Percentiles rank a stretch among this genome's conserved stretches.
These are phyloP conservation scores for Desmodus rotundus DNA, from an alignment of 2,113 vertebrate genomes.

Conservation along the genomic window DNA sequence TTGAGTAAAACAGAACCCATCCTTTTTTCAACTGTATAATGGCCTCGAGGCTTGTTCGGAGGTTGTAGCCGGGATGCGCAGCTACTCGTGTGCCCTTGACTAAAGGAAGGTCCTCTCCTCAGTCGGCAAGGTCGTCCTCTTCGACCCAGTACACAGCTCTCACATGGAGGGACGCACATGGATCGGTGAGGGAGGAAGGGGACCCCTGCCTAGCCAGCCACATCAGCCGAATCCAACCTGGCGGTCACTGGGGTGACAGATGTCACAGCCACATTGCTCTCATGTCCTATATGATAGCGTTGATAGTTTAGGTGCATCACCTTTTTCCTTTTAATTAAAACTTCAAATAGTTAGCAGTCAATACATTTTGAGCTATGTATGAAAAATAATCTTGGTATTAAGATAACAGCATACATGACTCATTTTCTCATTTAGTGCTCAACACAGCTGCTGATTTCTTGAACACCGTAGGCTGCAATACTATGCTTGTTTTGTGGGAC, in stretches of 20 bases:
- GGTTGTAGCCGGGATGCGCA: background rate
- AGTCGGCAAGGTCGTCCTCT: background rate
- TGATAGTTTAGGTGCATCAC: background rate
- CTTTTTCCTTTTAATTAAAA: background rate
- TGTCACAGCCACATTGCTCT: background rate
- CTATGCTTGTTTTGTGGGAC: background rate
- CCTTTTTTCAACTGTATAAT: background rate
- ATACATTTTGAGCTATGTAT: background rate
- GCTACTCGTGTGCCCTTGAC: background rate
- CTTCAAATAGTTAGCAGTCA: background rate
- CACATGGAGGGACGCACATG: background rate
- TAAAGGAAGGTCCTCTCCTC: background rate
- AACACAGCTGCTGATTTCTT: background rate
- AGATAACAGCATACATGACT: background rate
- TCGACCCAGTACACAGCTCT: background rate
- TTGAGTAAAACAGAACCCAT: background rate
- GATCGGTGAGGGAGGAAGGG: background rate
- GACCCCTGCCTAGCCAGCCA: background rate
- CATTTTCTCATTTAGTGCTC: background rate
- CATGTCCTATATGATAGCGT: background rate
- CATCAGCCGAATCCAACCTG: background rate
- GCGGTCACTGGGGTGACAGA: background rate
- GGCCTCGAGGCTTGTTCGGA: background rate
- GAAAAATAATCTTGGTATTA: background rate
- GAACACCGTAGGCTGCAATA: background rate